phyloP scores from a whole-genome alignment of 1,140 invertebrate genomes.

The Cydia fagiglandana region DNA sequence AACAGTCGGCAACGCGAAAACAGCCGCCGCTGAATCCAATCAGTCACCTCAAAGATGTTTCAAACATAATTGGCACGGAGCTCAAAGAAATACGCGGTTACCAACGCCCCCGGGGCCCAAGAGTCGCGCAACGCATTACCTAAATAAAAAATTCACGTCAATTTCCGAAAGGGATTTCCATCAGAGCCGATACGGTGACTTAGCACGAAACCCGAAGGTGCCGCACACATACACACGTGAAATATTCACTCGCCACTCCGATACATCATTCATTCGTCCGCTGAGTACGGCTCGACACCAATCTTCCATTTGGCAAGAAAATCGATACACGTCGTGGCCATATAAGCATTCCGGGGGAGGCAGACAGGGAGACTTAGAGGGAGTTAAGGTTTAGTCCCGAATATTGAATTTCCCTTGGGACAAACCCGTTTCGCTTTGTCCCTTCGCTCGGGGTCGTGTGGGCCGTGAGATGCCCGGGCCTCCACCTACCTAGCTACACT shows the following conservation, averaged over 20 bases:
- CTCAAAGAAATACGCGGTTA: slow-evolving; percentile 45
- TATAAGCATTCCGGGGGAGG: slow-evolving; percentile 77
- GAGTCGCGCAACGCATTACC: slow-evolving; percentile 58
- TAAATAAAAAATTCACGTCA: slow-evolving; percentile 69
- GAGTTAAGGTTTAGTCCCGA: slow-evolving; percentile 79
- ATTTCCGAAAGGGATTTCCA: slow-evolving; percentile 62
- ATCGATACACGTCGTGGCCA: slow-evolving; percentile 78
- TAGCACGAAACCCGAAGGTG: slow-evolving; percentile 65
- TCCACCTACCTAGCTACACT: slow-evolving; percentile 52
- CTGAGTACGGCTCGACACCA: slow-evolving; percentile 75
- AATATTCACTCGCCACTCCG: slow-evolving; percentile 72
- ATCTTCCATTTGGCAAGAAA: slow-evolving; percentile 79
- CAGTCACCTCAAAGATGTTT: slow-evolving; percentile 62
- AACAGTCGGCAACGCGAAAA: slow-evolving; percentile 34
- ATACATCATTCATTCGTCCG: slow-evolving; percentile 78
- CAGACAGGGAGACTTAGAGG: slow-evolving; percentile 75
- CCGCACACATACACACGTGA: slow-evolving; percentile 57
- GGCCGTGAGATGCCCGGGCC: slow-evolving; percentile 71
- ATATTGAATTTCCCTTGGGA: slow-evolving; percentile 80
- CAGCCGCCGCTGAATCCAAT: slow-evolving; percentile 53
- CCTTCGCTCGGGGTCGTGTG: slow-evolving; percentile 73
- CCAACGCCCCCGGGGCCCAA: slow-evolving; percentile 35
- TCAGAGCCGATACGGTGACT: slow-evolving; percentile 59
- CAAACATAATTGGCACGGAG: slow-evolving; percentile 56
- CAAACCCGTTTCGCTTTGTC: slow-evolving; percentile 79